Conservation (phyloP, 2,888 invertebrate genomes). For the Mycalesis mineus region DNA sequence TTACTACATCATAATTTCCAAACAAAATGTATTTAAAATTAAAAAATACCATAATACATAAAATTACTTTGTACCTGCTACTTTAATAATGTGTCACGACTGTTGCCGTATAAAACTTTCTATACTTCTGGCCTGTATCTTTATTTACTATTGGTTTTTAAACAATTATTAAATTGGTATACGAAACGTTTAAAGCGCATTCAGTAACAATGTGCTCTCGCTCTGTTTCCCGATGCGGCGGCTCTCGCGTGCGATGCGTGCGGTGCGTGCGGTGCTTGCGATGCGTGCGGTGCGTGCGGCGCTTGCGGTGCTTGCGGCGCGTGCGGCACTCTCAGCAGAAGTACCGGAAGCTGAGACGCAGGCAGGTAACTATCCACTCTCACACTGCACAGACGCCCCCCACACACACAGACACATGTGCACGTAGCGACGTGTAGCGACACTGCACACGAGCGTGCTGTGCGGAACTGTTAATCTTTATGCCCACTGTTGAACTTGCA, state of each 20-base stretch:
- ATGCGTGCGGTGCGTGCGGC: slow-evolving; percentile 11
- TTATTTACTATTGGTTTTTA: too few relatives aligned
- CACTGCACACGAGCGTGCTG: not conserved
- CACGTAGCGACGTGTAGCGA: not conserved
- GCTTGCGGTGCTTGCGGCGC: slow-evolving; percentile 28
- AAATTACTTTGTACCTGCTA: too few relatives aligned
- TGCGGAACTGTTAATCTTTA: slow-evolving; percentile 68
- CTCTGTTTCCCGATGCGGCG: not conserved
- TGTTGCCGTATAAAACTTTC: too few relatives aligned
- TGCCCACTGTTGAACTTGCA: slow-evolving; percentile 80
- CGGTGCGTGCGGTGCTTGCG: slow-evolving; percentile 12
- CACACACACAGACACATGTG: not conserved
- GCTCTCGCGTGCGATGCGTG: not conserved
- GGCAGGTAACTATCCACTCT: slow-evolving; percentile 82
- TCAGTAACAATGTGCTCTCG: slow-evolving; percentile 3
- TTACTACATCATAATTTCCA: too few relatives aligned
- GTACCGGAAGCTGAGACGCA: slow-evolving; percentile 89
- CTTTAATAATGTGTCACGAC: too few relatives aligned
- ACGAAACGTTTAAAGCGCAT: too few relatives aligned
- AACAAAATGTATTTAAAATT: too few relatives aligned
- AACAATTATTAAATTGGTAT: too few relatives aligned
- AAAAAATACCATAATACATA: too few relatives aligned
- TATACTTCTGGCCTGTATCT: too few relatives aligned
- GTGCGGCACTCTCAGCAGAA: slow-evolving; percentile 73
- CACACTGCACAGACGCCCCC: slow-evolving; percentile 7